Conservation (phyloP, 92 coral and sea anemone species). For the Plumapathes pennacea region DNA sequence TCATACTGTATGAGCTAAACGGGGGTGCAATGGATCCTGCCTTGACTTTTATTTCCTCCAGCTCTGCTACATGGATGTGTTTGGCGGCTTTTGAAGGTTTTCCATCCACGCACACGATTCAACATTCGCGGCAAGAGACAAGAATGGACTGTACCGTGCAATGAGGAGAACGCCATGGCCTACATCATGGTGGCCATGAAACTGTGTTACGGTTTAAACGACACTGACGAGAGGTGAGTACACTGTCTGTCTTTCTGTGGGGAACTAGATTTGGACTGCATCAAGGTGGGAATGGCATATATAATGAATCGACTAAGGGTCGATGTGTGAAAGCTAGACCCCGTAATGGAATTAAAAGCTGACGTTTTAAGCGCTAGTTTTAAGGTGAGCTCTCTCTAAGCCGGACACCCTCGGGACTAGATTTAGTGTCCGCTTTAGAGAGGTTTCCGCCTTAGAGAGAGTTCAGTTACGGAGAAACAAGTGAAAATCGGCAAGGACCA, state of each 20-base stretch:
- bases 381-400: too few relatives aligned
- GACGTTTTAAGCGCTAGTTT: too few relatives aligned
- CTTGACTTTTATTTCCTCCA: conserved; percentile 2
- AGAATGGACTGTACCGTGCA: conserved; percentile 11
- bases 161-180: conserved; percentile 81
- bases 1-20: too few relatives aligned
- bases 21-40: too few relatives aligned
- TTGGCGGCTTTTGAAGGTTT: conserved; percentile 6
- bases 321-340: too few relatives aligned
- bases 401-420: too few relatives aligned
- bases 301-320: not conserved
- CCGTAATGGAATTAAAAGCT: too few relatives aligned
- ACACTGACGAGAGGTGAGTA: conserved; percentile 53
- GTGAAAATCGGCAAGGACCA: too few relatives aligned
- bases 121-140: too few relatives aligned
- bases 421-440: too few relatives aligned
- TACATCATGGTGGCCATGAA: conserved; percentile 74
- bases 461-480: too few relatives aligned
- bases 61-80: conserved; percentile 32
- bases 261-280: not conserved
- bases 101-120: not conserved
- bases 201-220: conserved; percentile 78
- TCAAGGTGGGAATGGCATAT: not conserved
- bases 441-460: too few relatives aligned
- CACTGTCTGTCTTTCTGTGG: not conserved